Evolutionary conservation across 2,888 invertebrate genomes (phyloP), one percentile per base, ranked within the genome.

Genomic region (Nomada ruficornis): DNA sequence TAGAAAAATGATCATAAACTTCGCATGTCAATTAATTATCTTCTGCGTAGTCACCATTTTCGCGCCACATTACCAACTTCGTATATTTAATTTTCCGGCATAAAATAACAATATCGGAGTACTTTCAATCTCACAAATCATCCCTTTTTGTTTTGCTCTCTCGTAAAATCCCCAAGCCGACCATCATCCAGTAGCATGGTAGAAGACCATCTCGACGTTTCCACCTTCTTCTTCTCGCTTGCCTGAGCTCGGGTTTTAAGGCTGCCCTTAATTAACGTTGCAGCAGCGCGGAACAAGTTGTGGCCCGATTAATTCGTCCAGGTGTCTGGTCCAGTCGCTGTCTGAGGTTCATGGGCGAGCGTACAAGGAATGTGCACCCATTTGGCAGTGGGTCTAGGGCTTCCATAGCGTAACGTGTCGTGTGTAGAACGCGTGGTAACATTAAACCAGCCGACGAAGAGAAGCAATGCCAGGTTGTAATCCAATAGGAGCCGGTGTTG

Each of bases 401-500:
- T 90, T 91, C 86, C 84, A 73, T 78, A 79, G 69, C 78, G 84
- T 82, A 81, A 86, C 80, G 84, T 75, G 84, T 88, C 85, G 78
- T 77, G 82, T 77, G 83, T 86, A 89, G 60, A 71, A 86, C 84
- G 75, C 85, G 83, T 83, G 80, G 90, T 92, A 91, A 91, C 86
- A 86, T 86, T 90, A 91, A 89, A 91, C 91, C 86, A 70, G 62
- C 67, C 71, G 83, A 84, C 80, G 83, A 73, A 75, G 82, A 87
- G 86, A 83, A 84, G 81, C 36, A 73, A 68, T 75, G 80, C 84
- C 82, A 83, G 82, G 82, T 87, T 91, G 93, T 92, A 93, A 93
- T 88, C 89, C 89, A 92, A 93, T 92, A 92, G 91, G 87, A 79
- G 88, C 84, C 62, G 63, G 57, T 87, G 89, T 80, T 84, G 89